Evolutionary conservation across 2,797 vertebrate species (phyloP), one percentile per base, ranked within the genome.

Genomic region (Lutra lutra): DNA sequence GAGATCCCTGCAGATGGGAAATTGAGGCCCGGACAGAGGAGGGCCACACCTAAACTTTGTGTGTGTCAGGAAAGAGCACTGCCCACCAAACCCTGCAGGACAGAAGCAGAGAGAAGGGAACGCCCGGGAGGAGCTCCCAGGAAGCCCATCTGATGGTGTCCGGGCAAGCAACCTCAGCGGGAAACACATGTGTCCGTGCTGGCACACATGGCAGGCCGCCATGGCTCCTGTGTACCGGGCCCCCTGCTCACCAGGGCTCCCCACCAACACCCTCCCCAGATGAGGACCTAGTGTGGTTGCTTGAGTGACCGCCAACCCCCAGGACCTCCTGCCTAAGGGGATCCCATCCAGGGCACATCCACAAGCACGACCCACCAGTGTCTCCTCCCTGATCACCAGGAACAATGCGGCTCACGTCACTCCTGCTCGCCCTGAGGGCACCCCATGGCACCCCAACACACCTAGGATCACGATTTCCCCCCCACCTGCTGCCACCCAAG

Each of bases 21-120:
- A 40, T 85, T 48, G 85, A 89, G 35, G 27, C 66, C 38, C 86
- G n/a, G 56, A 82, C 4, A 73, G 40, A 25, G 51, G 5, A 64
- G n/a, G 12, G 54, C 54, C 79, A 48, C 25, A 15, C 15, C 43
- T 3, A 8, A 14, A 23, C 27, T n/a, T 73, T 40, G 12, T 0
- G 14, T 62, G 27, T 5, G 8, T 17, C 1, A 0, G 5, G n/a
- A 15, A 51, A 38, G 32, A 51, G 15, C 18, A 0, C 7, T 7
- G 0, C 7, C 40, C 12, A 1, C 48, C 51, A 27, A n/a, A 35
- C 7, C 40, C 68, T 29, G 56, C n/a, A 32, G 32, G 38, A 29
- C 12, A 46, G 60, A 48, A 5, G 43, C n/a, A 75, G 68, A 32
- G 72, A 17, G 32, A 48, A 77, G 5, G 51, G 4, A 6, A 20